Evolutionary conservation across 2,888 invertebrate species (phyloP), one percentile per base, ranked within the genome.

Genomic region (Hylaea fasciaria): DNA sequence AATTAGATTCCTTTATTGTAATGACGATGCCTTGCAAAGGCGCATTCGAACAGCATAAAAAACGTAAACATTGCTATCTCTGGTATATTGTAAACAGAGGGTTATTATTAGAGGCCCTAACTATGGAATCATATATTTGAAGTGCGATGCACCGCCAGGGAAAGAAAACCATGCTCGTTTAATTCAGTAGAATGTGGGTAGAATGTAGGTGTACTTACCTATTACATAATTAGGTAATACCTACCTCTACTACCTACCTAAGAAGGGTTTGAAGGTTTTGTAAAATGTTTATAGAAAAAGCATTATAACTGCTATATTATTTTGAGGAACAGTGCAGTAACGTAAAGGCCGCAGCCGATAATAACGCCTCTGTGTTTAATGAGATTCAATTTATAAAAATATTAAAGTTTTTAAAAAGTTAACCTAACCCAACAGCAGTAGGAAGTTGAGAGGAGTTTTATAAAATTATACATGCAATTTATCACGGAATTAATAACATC

Each of bases 11-110:
- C 43, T 11, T 40, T 58, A 45, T n/a, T 55, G 59, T 61, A 60
- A 39, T 43, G 13, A 52, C 11, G 50, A 22, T 54, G 41, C 28
- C 8, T 41, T 39, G 14, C 46, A 54, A 47, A 54, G 39, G 47
- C 40, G 51, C 48, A 47, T 56, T 49, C n/a, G 35, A 54, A 50
- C 46, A 79, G 76, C 73, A 70, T 78, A 74, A 82, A 81, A 81
- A 82, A 77, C 65, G 82, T 88, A 88, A 89, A 89, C 88, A 87
- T 79, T 86, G 80, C 79, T 85, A 83, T 89, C 85, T 86, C 85
- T 86, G 78, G 76, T 69, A 69, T 73, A 69, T 73, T 78, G 85
- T 87, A 89, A 88, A 88, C 88, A 86, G 68, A 57, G 74, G 72
- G 86, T 83, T 89, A 89, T 87, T 86, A 87, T 83, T 88, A 89